Base-by-base conservation (phyloP, 2,888 invertebrate species). In the Agrilus cyanescens region DNA sequence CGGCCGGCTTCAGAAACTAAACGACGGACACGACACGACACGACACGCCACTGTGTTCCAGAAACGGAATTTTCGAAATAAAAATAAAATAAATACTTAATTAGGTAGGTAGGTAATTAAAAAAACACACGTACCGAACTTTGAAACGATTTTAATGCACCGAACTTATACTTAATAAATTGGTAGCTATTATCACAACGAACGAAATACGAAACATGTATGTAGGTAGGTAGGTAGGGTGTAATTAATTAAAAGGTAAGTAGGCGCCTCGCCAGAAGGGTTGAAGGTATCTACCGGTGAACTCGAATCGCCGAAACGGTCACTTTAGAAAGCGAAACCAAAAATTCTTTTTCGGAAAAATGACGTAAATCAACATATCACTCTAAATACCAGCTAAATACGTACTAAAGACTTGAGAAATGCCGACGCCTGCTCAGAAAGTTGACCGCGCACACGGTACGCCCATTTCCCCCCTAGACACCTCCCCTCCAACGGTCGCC, bases 321-420 rank as follows among this genome's bases (percentile, higher is more conserved):
- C 65, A 65, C 65, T 65, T 63, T 62, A 60, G 62, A 60, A 61
- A 64, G 64, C 64, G 64, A 63, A 66, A 66, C 63, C 61, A 65
- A 65, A 65, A 63, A 63, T 57, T 60, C 58, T 61, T 66, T 65
- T 65, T 65, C 63, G 57, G 62, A 60, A 62, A 65, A 66, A 67
- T 65, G 65, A 66, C 64, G 65, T 67, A 66, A 67, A 65, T 63
- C 63, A 66, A 66, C 66, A 66, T 65, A 65, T 64, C 67, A 66
- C 65, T 65, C 65, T 62, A 63, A 65, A 65, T 63, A 63, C 65
- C 63, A 63, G 65, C 64, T 65, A 65, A 63, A 65, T 66, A 63
- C 65, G 65, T 66, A 66, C 67, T 66, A 65, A 64, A 57, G 54
- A 53, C 53, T 56, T 49, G 55, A 49, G 56, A 57, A 60, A 58